Conservation (phyloP, 2,888 invertebrate species). For the Neria commutata region DNA sequence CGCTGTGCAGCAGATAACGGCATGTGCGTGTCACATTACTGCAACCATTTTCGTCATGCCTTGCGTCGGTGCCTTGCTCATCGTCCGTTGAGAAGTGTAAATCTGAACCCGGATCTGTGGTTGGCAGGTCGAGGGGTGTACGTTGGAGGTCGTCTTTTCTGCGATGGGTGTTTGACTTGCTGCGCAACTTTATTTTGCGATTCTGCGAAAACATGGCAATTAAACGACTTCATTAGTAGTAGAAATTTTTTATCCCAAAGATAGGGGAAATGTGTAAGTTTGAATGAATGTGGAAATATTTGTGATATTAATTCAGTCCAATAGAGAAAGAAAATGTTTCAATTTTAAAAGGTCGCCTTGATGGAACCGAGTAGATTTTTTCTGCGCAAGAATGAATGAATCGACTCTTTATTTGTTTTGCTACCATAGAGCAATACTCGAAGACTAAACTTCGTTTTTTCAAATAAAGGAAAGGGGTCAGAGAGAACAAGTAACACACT, state of each 20-base stretch:
- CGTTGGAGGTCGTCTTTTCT: slow-evolving; percentile 50
- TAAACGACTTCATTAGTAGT: background rate
- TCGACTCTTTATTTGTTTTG: too few relatives aligned
- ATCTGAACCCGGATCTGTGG: slow-evolving; percentile 73
- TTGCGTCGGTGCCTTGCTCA: slow-evolving; percentile 60
- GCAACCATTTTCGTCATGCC: slow-evolving; percentile 34
- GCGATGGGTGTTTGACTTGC: slow-evolving; percentile 31
- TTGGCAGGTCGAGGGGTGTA: slow-evolving; percentile 64
- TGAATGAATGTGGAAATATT: background rate
- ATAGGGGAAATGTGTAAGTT: background rate
- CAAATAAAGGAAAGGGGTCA: too few relatives aligned
- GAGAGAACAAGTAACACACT: too few relatives aligned
- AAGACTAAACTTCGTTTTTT: too few relatives aligned
- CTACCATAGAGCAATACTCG: too few relatives aligned
- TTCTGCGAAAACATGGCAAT: slow-evolving; percentile 21
- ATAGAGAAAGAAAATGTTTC: background rate
- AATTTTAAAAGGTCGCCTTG: too few relatives aligned
- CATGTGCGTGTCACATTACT: slow-evolving; percentile 47
- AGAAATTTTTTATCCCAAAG: background rate
- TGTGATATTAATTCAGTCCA: too few relatives aligned
- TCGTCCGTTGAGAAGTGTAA: slow-evolving; percentile 68
- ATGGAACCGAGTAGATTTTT: background rate
- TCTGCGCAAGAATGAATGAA: too few relatives aligned
- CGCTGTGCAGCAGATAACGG: slow-evolving; percentile 54
- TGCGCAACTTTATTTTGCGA: slow-evolving; percentile 32